Percentiles rank a stretch among this genome's conserved stretches.
These are phyloP conservation scores for Paracentrotus lividus DNA, from an alignment of 53 echinoderm and acorn worm genomes.

Conservation along the genomic window DNA sequence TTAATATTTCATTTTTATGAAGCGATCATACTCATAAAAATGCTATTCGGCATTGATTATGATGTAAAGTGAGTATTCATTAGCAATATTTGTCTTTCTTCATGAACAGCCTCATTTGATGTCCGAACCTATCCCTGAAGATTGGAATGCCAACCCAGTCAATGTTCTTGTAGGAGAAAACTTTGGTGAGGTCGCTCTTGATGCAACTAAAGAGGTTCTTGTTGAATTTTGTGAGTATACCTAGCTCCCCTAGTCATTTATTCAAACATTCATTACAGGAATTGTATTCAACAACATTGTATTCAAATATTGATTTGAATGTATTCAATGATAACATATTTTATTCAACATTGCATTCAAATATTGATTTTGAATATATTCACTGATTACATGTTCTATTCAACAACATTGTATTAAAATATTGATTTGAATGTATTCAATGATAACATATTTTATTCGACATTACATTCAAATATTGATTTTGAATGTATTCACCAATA, in stretches of 20 bases:
- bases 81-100: not conserved
- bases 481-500: not conserved
- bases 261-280: not conserved
- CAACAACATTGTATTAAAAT: not conserved
- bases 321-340: not conserved
- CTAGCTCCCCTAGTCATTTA: not conserved
- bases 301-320: not conserved
- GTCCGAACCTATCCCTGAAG: slow-evolving; percentile 93
- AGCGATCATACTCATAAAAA: too few species aligned
- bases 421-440: not conserved
- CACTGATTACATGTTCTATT: too few species aligned
- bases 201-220: slow-evolving; percentile 89
- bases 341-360: too few species aligned
- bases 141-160: slow-evolving; percentile 93
- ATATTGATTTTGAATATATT: not conserved
- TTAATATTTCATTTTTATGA: too few species aligned
- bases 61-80: not conserved
- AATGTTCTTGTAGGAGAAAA: slow-evolving; percentile 96
- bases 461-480: not conserved
- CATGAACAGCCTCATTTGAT: slow-evolving; percentile 85
- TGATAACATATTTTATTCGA: not conserved
- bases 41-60: too few species aligned
- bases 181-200: slow-evolving; percentile 92
- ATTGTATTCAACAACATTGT: not conserved
- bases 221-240: slow-evolving; percentile 99